phyloP scores from a whole-genome alignment of 2,797 vertebrate species.

The Enteromius paludinosus region DNA sequence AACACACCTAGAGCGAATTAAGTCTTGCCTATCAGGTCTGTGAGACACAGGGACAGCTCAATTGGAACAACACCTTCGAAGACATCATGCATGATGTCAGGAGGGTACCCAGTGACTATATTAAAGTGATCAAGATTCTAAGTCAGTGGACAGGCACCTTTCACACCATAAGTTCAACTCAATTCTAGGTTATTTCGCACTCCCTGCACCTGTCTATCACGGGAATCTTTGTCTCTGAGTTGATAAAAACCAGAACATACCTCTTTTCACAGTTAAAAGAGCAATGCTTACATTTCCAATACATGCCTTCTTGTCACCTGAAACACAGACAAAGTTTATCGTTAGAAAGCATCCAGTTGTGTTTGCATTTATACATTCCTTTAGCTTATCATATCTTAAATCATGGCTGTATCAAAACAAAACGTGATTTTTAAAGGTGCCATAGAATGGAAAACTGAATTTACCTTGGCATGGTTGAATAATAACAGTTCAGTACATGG shows the following conservation, averaged over 20 bases:
- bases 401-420: too few relatives aligned
- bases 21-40: neutral
- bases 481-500: too few relatives aligned
- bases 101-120: constrained; percentile 1
- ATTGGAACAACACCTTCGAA: neutral
- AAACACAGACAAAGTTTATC: neutral
- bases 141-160: neutral
- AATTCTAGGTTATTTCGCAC: neutral
- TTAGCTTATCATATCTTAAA: neutral
- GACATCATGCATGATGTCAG: constrained; percentile 21
- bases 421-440: neutral
- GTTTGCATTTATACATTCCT: neutral
- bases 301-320: neutral
- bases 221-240: neutral
- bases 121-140: constrained; percentile 20
- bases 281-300: neutral
- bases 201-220: constrained; percentile 6
- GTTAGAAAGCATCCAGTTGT: neutral
- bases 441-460: too few relatives aligned
- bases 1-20: constrained; percentile 1
- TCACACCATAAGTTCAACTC: neutral
- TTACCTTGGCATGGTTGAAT: too few relatives aligned
- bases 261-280: neutral
- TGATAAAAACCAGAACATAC: neutral
- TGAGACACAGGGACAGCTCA: neutral